Evolutionary conservation across 2,888 invertebrate species (phyloP), one percentile per base, ranked within the genome.

Genomic region (Dolichomitus sp.): DNA sequence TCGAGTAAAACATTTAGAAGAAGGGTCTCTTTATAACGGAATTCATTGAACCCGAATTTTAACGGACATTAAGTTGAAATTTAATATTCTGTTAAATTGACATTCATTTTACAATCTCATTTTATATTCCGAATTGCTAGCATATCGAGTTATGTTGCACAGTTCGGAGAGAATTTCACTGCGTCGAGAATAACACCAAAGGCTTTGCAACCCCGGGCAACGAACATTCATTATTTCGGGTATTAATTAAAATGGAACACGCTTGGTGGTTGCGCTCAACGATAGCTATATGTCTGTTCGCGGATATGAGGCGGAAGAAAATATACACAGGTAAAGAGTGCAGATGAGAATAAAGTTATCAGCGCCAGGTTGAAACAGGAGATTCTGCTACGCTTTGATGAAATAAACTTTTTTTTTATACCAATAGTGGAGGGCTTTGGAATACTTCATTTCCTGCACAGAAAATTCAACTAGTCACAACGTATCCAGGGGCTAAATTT

Each of bases 211-310:
- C 12, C 5, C 57, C 14, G 23, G 30, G 14, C 61, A 61, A 19
- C 61, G 61, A 61, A 27, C 33, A 61, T 61, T 37, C 37, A 61
- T 61, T 37, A 61, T 61, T 40, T 6, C 19, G 37, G 37, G 61
- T 37, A 61, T 61, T 61, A 61, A 61, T 61, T 61, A 61, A 12
- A 2, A 37, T 19, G 37, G 12, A 37, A 37, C 7, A 17, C 19
- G 37, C 61, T 14, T 27, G 52, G 52, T 23, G n/a, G n/a, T 33
- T 59, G 4, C 4, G n/a, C 33, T n/a, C n/a, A 11, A n/a, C 59
- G 33, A 1, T 23, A n/a, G 33, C 59, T 33, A 33, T 14, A 30
- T 14, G 59, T 59, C 14, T 14, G 11, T 27, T 19, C 30, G n/a
- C 30, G 9, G 30, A 6, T 9, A 37, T 37, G 37, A 37, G 33